Conservation (phyloP, 2,888 invertebrate genomes). For the Drosophila maculinotata region DNA sequence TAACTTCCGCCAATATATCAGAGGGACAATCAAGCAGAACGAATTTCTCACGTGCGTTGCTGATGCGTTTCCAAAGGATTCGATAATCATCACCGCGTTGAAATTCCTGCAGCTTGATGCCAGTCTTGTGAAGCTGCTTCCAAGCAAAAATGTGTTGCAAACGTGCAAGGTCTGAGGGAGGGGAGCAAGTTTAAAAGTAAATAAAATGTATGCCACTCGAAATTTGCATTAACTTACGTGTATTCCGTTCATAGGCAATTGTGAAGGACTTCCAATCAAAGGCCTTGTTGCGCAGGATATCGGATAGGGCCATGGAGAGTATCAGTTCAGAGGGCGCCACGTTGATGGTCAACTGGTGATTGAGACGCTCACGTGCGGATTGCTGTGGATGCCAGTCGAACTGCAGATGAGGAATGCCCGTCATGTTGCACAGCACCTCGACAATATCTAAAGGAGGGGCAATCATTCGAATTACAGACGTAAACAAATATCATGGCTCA, state of each 20-base stretch:
- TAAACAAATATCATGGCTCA: slow-evolving; percentile 11
- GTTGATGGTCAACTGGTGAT: slow-evolving; percentile 88
- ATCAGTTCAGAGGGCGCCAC: slow-evolving; percentile 89
- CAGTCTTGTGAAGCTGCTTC: slow-evolving; percentile 88
- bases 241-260: slow-evolving; percentile 92
- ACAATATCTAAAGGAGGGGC: slow-evolving; percentile 80
- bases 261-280: slow-evolving; percentile 93
- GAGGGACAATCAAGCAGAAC: slow-evolving; percentile 92
- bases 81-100: slow-evolving; percentile 84
- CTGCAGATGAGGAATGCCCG: slow-evolving; percentile 88
- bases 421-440: slow-evolving; percentile 87
- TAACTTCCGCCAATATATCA: slow-evolving; percentile 88
- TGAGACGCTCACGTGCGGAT: slow-evolving; percentile 75
- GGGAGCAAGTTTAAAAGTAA: not conserved
- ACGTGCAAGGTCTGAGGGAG: slow-evolving; percentile 86
- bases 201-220: not conserved
- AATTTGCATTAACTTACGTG: slow-evolving; percentile 86
- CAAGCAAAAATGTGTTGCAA: slow-evolving; percentile 92
- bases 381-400: slow-evolving; percentile 87
- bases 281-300: slow-evolving; percentile 87
- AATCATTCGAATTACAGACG: not conserved
- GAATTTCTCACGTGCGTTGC: slow-evolving; percentile 89
- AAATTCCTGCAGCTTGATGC: slow-evolving; percentile 89
- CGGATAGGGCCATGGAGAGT: slow-evolving; percentile 89
- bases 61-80: slow-evolving; percentile 85